Evolutionary conservation across 2,888 invertebrate genomes (phyloP).

Genomic region (Drosophila mulleri): DNA sequence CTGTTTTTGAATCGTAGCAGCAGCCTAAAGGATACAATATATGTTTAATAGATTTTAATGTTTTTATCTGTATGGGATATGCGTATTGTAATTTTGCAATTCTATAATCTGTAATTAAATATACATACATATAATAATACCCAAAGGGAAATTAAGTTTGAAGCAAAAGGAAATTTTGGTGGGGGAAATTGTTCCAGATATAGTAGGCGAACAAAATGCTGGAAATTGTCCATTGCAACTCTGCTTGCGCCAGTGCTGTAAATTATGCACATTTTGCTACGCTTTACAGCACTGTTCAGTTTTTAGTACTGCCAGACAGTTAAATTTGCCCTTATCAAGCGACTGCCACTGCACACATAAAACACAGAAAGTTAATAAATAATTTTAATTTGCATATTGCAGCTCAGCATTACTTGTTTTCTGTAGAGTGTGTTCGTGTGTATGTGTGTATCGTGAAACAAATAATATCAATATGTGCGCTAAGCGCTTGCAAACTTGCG

Average conservation of each 20-base stretch:
- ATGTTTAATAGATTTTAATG: constrained; percentile 49
- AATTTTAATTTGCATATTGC: constrained; percentile 24
- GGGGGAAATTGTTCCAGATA: constrained; percentile 21
- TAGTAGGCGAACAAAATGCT: not conserved
- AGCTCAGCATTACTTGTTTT: constrained; percentile 23
- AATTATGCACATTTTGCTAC: not conserved
- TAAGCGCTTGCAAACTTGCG: constrained; percentile 29
- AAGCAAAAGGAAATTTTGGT: not conserved
- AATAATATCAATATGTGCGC: constrained; percentile 28
- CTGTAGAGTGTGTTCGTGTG: not conserved
- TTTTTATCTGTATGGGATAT: constrained; percentile 47
- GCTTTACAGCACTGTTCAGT: constrained; percentile 24
- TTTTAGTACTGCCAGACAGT: constrained; percentile 36
- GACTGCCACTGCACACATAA: constrained; percentile 25
- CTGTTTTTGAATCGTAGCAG: constrained; percentile 78
- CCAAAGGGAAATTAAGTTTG: not conserved
- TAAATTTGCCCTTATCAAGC: constrained; percentile 47
- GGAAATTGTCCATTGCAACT: constrained; percentile 22
- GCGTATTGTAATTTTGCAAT: constrained; percentile 20
- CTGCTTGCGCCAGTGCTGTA: constrained; percentile 24
- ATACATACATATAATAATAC: constrained; percentile 33
- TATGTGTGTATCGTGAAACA: constrained; percentile 5
- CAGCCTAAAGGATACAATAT: constrained; percentile 57
- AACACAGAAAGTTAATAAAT: constrained; percentile 37
- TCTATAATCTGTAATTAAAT: constrained; percentile 51